These are phyloP conservation scores for Thecocarcelia acutangulata DNA, from an alignment of 2,888 invertebrate genomes.

Conservation along the genomic window DNA sequence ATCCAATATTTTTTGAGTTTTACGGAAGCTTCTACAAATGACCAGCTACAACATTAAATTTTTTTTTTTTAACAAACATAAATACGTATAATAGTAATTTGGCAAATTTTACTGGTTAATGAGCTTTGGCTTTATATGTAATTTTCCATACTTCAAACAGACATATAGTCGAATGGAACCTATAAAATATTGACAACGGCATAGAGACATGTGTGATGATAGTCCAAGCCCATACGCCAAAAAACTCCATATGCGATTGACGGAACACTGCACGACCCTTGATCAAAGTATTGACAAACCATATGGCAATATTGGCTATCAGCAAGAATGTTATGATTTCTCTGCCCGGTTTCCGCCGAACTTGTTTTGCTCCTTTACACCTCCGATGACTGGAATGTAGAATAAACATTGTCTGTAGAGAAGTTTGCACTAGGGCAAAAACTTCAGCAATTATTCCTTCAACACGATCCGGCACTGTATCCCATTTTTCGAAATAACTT, in stretches of 20 bases:
- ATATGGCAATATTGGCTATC: slow-evolving; percentile 91
- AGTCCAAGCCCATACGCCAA: slow-evolving; percentile 94
- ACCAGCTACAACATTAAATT: no score
- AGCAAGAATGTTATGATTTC: slow-evolving; percentile 92
- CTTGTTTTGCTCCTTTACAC: slow-evolving; percentile 87
- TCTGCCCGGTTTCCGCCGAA: slow-evolving; percentile 89
- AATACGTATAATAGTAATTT: no score
- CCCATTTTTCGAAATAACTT: slow-evolving; percentile 80
- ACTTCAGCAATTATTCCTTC: slow-evolving; percentile 88
- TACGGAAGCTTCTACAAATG: no score
- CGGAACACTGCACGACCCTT: slow-evolving; percentile 92
- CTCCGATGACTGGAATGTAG: slow-evolving; percentile 88
- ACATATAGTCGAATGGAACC: slow-evolving; percentile 95
- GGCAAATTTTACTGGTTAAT: slow-evolving; percentile 40
- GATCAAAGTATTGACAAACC: slow-evolving; percentile 92
- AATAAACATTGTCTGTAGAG: slow-evolving; percentile 90
- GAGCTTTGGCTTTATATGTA: slow-evolving; percentile 87
- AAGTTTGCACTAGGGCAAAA: slow-evolving; percentile 89
- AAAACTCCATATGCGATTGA: slow-evolving; percentile 90
- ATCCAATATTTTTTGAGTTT: no score
- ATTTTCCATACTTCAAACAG: slow-evolving; percentile 96
- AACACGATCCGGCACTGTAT: slow-evolving; percentile 82
- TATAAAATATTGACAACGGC: slow-evolving; percentile 93
- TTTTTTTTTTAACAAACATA: no score
- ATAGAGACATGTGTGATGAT: slow-evolving; percentile 94